Base-by-base conservation (phyloP, 2,797 vertebrate genomes). In the Macroramphosus scolopax region DNA sequence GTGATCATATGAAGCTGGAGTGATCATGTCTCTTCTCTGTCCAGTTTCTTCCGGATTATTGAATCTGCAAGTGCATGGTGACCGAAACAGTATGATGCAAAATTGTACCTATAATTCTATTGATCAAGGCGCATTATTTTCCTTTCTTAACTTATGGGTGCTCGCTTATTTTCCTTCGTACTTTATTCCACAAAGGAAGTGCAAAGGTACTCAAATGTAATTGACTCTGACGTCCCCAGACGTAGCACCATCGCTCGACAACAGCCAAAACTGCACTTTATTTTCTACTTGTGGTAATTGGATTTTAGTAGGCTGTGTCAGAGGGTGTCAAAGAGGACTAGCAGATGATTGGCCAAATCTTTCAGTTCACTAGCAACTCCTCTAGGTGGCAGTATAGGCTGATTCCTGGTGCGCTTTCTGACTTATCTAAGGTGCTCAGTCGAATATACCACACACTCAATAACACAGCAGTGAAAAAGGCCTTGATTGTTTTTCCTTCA, bases 11-110 rank as follows among this genome's bases (percentile, higher is more conserved):
- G 73, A 82, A 76, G 51, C 72, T 67, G 70, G 55, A 54, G 72
- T 33, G 55, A 63, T 63, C 49, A 29, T 15, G 56, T 68, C 49
- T 68, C 41, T 48, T 69, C 47, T 53, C 54, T 70, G 46, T 47
- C 70, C 51, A 62, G 52, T 73, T 72, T 52, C 51, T 73, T 69
- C 58, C 56, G 46, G 14, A 52, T 42, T 68, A 59, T 62, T 79
- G 64, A 84, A 78, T 82, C 69, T 83, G 78, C 78, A 87, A 86
- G 71, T 87, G 88, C 87, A 89, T 89, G 87, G 81, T 81, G 82
- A 88, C 79, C 73, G 38, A 77, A 85, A 79, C 56, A 75, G 50
- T 83, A 85, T 82, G 72, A 87, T 67, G 72, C 83, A 76, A 75
- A 79, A 71, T 78, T 75, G 67, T 50, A 80, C 63, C 46, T 83